phyloP scores from a whole-genome alignment of 2,113 vertebrate genomes.

The Proterorhinus semilunaris region DNA sequence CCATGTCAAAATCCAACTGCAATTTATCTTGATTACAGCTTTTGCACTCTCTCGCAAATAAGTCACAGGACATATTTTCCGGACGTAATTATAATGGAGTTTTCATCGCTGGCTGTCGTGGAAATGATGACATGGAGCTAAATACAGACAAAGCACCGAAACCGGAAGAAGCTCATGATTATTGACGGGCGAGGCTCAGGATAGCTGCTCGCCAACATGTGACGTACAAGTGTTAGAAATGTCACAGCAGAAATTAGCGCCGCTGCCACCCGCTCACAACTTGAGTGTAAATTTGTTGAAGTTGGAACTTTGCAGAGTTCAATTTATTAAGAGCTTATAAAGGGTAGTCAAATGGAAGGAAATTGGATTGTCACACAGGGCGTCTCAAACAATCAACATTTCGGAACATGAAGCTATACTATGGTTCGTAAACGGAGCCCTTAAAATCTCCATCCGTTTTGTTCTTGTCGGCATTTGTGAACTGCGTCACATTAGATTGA shows the following conservation, averaged over 20 bases:
- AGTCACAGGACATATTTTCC: conserved; percentile 1
- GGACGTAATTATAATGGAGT: conserved; percentile 10
- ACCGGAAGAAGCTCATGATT: conserved; percentile 3
- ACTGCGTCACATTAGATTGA: too few species aligned
- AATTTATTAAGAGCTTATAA: not conserved
- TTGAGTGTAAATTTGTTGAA: conserved; percentile 14
- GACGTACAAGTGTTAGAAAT: conserved; percentile 11
- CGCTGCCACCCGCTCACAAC: conserved; percentile 17
- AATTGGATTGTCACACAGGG: not conserved
- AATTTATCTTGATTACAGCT: conserved; percentile 23
- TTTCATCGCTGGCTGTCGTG: conserved; percentile 14
- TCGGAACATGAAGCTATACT: too few species aligned
- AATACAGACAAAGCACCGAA: conserved; percentile 3
- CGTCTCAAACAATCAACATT: too few species aligned
- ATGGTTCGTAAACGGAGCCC: too few species aligned
- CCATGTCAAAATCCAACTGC: conserved; percentile 6
- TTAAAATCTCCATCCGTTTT: too few species aligned
- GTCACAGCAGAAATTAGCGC: conserved; percentile 23
- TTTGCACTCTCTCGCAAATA: conserved; percentile 21
- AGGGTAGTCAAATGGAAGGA: not conserved
- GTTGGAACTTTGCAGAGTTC: not conserved
- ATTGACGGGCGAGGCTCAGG: conserved; percentile 12
- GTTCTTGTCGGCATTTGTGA: too few species aligned
- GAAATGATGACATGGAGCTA: conserved; percentile 5
- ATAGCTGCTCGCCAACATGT: not conserved